Percentiles rank a stretch among this genome's conserved stretches.
These are phyloP conservation scores for Notarius quadriscutis DNA, from an alignment of 2,113 vertebrate genomes.

Conservation along the genomic window DNA sequence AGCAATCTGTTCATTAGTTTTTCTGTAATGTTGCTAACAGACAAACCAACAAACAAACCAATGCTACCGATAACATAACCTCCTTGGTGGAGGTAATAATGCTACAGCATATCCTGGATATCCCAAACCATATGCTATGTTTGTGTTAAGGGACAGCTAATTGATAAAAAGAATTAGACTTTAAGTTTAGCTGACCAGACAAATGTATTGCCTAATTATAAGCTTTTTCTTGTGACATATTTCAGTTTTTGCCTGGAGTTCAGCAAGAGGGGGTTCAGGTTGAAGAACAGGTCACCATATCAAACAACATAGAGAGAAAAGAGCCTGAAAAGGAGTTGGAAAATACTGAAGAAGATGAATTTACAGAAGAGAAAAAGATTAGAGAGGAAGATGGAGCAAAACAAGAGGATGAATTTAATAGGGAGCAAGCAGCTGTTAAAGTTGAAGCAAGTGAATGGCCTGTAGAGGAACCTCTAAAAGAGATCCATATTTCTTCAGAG, in stretches of 20 bases:
- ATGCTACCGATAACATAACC: too few relatives aligned
- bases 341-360: slow-evolving; percentile 10
- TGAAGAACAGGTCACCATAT: background rate
- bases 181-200: background rate
- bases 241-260: slow-evolving; percentile 33
- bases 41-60: too few relatives aligned
- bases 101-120: background rate
- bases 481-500: background rate
- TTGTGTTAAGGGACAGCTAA: background rate
- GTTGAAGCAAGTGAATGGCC: background rate
- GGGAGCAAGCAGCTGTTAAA: background rate
- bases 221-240: background rate
- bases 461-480: background rate
- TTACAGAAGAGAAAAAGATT: slow-evolving; percentile 1
- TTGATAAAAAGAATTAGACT: background rate
- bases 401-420: background rate
- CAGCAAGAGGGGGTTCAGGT: background rate
- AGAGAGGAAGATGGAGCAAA: background rate
- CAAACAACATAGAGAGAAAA: slow-evolving; percentile 13
- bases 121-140: background rate
- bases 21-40: too few relatives aligned
- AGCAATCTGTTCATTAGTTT: too few relatives aligned
- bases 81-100: background rate
- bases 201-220: background rate
- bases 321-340: background rate